Conservation (phyloP, 2,797 vertebrate genomes). For the Eulemur albifrons region DNA sequence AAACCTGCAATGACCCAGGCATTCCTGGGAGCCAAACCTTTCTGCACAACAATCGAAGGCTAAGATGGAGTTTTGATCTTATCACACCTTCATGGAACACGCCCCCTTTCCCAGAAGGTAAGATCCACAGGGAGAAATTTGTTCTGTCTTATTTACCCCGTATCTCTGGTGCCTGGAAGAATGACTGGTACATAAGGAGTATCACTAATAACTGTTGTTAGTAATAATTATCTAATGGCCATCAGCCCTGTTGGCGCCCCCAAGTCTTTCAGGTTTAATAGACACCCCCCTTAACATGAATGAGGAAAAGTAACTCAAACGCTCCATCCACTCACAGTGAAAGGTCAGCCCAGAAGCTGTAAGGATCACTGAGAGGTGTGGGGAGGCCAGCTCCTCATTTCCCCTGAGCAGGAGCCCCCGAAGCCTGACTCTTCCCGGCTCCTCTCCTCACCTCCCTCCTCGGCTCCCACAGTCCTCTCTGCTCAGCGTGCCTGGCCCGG, state of each 20-base stretch:
- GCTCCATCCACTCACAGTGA: neutral
- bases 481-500: neutral
- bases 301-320: neutral
- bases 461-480: neutral
- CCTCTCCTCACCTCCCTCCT: neutral
- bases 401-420: neutral
- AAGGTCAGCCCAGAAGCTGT: neutral
- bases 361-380: neutral
- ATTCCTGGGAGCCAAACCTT: neutral
- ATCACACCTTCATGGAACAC: neutral
- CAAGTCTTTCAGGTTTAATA: neutral
- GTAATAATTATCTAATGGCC: neutral
- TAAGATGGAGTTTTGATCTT: neutral
- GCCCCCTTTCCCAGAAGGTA: neutral
- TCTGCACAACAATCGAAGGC: neutral
- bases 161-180: neutral
- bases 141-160: neutral
- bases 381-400: neutral
- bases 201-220: neutral
- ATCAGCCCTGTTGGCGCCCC: neutral
- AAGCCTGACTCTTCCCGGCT: neutral
- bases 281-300: neutral
- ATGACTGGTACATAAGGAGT: neutral
- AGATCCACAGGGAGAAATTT: neutral
- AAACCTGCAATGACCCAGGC: neutral